phyloP scores from a whole-genome alignment of 1,140 invertebrate genomes.

The Aradophagus sp. region DNA sequence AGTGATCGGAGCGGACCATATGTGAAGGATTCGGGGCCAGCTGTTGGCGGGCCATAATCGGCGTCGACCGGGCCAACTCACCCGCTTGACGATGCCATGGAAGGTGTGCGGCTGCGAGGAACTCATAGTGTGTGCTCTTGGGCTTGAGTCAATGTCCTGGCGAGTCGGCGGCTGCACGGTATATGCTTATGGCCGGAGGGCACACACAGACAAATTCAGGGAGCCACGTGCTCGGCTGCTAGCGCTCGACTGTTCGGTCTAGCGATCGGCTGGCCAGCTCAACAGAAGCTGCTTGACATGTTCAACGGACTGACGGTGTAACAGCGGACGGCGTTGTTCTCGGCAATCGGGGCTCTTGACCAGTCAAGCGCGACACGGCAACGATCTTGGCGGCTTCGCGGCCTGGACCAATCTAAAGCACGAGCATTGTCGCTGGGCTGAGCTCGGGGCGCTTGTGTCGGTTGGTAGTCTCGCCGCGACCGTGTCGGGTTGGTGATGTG shows the following conservation, averaged over 20 bases:
- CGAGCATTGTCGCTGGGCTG: conserved; percentile 59
- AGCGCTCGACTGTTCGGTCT: background rate
- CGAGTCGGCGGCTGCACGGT: conserved; percentile 28
- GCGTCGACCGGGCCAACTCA: conserved; percentile 59
- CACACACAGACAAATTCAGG: too few species aligned
- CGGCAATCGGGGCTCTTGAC: conserved; percentile 23
- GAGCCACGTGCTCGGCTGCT: conserved; percentile 40
- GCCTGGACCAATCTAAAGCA: conserved; percentile 61
- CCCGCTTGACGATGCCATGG: conserved; percentile 78
- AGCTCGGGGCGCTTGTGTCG: conserved; percentile 11
- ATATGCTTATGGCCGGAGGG: too few species aligned
- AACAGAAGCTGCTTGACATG: conserved; percentile 24
- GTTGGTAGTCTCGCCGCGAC: conserved; percentile 34
- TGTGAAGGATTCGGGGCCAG: conserved; percentile 5
- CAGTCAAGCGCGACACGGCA: conserved; percentile 29
- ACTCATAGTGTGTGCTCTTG: conserved; percentile 67
- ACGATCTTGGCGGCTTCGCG: conserved; percentile 9
- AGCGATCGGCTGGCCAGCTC: conserved; percentile 14
- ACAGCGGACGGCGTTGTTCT: background rate
- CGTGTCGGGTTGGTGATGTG: conserved; percentile 70
- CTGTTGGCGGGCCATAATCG: conserved; percentile 3
- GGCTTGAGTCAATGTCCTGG: conserved; percentile 16
- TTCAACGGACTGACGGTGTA: conserved; percentile 2
- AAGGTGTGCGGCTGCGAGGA: conserved; percentile 67
- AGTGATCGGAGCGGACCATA: conserved; percentile 20